Base-by-base conservation (phyloP, 2,888 invertebrate species). In the Ectemnius continuus region DNA sequence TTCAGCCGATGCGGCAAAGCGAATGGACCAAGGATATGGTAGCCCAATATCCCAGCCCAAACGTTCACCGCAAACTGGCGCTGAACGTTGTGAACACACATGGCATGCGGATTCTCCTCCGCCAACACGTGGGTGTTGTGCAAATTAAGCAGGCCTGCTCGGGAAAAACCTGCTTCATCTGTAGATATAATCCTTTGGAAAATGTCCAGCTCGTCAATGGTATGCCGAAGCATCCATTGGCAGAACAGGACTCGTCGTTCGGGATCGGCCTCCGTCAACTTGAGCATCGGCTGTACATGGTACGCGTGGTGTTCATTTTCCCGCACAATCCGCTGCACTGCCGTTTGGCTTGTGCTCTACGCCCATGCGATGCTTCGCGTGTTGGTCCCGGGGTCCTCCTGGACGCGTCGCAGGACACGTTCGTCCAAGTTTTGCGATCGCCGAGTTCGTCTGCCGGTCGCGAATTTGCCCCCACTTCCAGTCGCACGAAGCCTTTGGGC, bases 31-130 rank as follows among this genome's bases (percentile, higher is more conserved):
- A 59, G 5, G 16, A 66, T n/a, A 23, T 26, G 23, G 59, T 66
- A 11, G 8, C 59, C 66, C 23, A 66, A 1, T 4, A 59, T 59
- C 36, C 59, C 59, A n/a, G 59, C 28, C 47, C 66, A 66, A 26
- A 66, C 26, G 16, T 66, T 59, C 8, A 58, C 58, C 6, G 13
- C 47, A 59, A 66, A 59, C 26, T 26, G 16, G 4, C 26, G 2
- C 47, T 66, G 59, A 5, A 18, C 23, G 20, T 26, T 23, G 2
- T 14, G 18, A n/a, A 5, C 58, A 2, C 4, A 14, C 23, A 47
- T 16, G 6, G 47, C 59, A 18, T 26, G 26, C 13, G 59, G 59
- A 26, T 76, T 56, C 52, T 61, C 56, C 20, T 61, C 45, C 28
- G n/a, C 4, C 67, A 20, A 56, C 1, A 52, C 52, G 45, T 56